Evolutionary conservation across 1,140 invertebrate species (phyloP), one percentile per base, ranked within the genome.

Genomic region (Diorhabda elongata): DNA sequence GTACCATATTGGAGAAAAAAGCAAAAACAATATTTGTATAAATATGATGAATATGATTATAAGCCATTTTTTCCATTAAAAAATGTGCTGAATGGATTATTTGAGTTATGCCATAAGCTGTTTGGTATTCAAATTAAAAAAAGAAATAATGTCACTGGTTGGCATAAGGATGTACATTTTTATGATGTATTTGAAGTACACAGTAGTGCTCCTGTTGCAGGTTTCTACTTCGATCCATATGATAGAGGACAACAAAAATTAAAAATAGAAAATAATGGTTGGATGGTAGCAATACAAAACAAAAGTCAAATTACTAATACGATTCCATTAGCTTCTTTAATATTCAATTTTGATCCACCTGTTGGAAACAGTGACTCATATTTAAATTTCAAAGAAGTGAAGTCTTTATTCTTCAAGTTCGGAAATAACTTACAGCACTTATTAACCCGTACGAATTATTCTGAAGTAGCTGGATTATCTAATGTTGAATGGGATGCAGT

Each of bases 401-500:
- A 86, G 42, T 81, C 83, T 42, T 78, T 98, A 4, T 97, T 97
- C 77, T 84, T 88, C 76, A 91, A 92, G 84, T 95, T 98, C 83
- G 96, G 96, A 4, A 87, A 91, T 73, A 85, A 88, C 1, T 81
- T 98, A 5, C 91, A 96, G 74, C 90, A 95, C 82, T 79, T 96
- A 68, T 80, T 98, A 44, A 92, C 91, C 2, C 89, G 86, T 78
- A 88, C 90, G 0, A 88, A 89, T 3, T 95, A 94, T 77, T 85
- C 87, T n/a, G 92, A 96, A 80, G 85, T 96, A 1, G 86, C 92
- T 5, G 94, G 94, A 2, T 80, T 93, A 3, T 91, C 88, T 1
- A 95, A 94, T 78, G 86, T 97, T 0, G 95, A 98, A 82, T 96
- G 93, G 93, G 96, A 98, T 82, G 91, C 92, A 7, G 88, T 91